Percentiles rank a stretch among this genome's conserved stretches.
Evolutionary conservation across 2,113 vertebrate species (phyloP).

Genomic region (Shinisaurus crocodilurus): DNA sequence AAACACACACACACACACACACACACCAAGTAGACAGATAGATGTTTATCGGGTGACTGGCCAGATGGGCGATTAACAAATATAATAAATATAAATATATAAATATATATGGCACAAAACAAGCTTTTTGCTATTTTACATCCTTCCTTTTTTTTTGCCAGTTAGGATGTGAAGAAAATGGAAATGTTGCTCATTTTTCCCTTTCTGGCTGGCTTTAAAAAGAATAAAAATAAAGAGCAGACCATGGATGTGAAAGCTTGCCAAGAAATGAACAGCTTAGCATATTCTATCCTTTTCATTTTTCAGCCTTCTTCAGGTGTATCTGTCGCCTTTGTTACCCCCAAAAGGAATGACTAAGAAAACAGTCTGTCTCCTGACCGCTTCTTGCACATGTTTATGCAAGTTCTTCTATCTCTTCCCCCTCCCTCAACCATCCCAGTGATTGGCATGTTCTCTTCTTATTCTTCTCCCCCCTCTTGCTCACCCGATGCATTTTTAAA

Average conservation of each 20-base stretch:
- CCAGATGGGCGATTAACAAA: too few relatives aligned
- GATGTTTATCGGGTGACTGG: too few relatives aligned
- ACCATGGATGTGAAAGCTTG: neutral
- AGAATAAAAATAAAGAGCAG: neutral
- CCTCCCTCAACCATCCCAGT: neutral
- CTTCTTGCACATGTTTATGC: neutral
- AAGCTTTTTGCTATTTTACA: too few relatives aligned
- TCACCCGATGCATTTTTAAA: constrained; percentile 13
- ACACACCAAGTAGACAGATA: too few relatives aligned
- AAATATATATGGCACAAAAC: too few relatives aligned
- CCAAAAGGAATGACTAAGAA: neutral
- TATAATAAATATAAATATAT: too few relatives aligned
- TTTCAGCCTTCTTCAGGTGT: neutral
- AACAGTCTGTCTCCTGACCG: neutral
- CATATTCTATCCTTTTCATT: neutral
- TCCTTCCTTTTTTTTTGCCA: neutral
- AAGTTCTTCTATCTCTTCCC: too few relatives aligned
- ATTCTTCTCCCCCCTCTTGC: neutral
- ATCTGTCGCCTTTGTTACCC: neutral
- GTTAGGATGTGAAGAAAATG: neutral
- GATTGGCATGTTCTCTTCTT: neutral
- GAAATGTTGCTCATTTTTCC: neutral
- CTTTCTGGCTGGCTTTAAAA: neutral
- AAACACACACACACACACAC: too few relatives aligned
- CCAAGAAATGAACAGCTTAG: neutral